phyloP scores from a whole-genome alignment of 2,797 vertebrate species.

The Gambusia yucatana region DNA sequence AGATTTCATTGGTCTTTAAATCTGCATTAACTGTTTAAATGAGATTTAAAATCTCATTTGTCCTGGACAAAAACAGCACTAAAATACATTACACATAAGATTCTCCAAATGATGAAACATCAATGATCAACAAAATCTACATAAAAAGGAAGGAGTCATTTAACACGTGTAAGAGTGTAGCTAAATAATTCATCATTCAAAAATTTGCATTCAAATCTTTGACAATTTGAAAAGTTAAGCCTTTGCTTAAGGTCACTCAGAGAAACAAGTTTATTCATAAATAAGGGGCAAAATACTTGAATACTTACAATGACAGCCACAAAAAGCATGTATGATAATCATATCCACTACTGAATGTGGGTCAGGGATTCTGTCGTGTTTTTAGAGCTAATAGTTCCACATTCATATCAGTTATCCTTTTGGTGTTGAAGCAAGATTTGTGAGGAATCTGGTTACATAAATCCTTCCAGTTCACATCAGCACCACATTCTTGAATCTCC shows the following conservation, averaged over 20 bases:
- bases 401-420: slow-evolving; percentile 15
- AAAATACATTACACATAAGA: not conserved
- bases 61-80: not conserved
- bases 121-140: not conserved
- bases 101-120: not conserved
- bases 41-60: not conserved
- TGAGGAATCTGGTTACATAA: slow-evolving; percentile 43
- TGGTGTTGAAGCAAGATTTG: slow-evolving; percentile 27
- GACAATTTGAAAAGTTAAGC: not conserved
- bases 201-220: not conserved
- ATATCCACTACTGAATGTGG: slow-evolving; percentile 26
- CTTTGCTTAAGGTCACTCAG: not conserved
- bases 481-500: slow-evolving; percentile 67
- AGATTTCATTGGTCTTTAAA: not conserved
- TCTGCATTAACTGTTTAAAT: not conserved
- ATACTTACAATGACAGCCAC: not conserved
- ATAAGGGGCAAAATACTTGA: not conserved
- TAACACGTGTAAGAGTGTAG: not conserved
- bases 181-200: not conserved
- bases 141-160: not conserved
- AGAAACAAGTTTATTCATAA: not conserved
- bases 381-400: slow-evolving; percentile 7
- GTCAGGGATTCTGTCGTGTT: slow-evolving; percentile 25
- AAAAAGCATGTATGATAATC: not conserved
- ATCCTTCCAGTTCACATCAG: slow-evolving; percentile 58